Conservation (phyloP, 1,140 invertebrate genomes). For the Diabrotica undecimpunctata region DNA sequence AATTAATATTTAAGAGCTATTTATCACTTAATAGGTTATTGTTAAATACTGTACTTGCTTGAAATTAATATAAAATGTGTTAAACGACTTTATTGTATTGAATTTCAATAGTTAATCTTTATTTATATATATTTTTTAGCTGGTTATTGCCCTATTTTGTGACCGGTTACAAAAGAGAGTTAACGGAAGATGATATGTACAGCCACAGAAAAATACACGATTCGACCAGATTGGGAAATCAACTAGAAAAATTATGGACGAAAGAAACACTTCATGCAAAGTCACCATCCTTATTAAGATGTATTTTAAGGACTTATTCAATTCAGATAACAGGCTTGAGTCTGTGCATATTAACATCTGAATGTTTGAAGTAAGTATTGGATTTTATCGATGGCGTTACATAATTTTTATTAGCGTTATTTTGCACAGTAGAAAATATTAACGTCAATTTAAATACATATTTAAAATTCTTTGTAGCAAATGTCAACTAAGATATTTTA, state of each 20-base stretch:
- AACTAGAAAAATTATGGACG: conserved; percentile 54
- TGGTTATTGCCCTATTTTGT: conserved; percentile 40
- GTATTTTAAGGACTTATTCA: conserved; percentile 17
- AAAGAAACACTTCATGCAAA: conserved; percentile 36
- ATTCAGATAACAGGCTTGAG: conserved; percentile 44
- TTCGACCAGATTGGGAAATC: conserved; percentile 50
- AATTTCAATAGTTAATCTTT: too few species aligned
- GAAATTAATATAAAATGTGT: too few species aligned
- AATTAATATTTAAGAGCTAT: too few species aligned
- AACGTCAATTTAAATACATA: too few species aligned
- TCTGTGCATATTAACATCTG: not conserved
- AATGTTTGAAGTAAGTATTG: not conserved
- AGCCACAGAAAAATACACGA: conserved; percentile 20
- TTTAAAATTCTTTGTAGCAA: too few species aligned
- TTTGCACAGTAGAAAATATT: too few species aligned
- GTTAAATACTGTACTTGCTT: too few species aligned
- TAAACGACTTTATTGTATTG: too few species aligned
- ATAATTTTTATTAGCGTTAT: not conserved
- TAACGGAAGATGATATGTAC: conserved; percentile 31
- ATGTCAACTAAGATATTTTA: too few species aligned
- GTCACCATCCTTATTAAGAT: conserved; percentile 41
- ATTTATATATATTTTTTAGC: conserved; percentile 28
- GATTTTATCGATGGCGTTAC: not conserved
- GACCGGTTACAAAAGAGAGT: conserved; percentile 23
- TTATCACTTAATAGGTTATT: too few species aligned